Conservation (phyloP, 1,140 invertebrate genomes). For the Drosophila baimaii region DNA sequence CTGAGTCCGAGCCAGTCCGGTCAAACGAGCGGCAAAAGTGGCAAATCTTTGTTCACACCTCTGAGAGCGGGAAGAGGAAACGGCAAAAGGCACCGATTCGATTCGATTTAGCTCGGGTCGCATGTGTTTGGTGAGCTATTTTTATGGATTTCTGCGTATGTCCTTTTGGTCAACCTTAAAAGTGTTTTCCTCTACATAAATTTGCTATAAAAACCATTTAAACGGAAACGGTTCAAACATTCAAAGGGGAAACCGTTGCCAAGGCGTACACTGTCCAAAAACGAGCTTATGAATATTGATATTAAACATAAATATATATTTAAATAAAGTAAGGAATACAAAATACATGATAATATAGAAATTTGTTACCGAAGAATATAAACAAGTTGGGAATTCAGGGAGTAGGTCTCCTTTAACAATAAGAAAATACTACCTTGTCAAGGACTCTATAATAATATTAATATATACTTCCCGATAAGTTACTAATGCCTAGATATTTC, state of each 20-base stretch:
- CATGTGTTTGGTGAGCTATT: slow-evolving; percentile 72
- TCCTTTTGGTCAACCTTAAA: slow-evolving; percentile 74
- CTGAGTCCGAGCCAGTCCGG: slow-evolving; percentile 17
- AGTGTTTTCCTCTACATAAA: slow-evolving; percentile 83
- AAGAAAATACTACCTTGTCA: neutral
- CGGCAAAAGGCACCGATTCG: neutral
- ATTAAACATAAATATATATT: too few relatives aligned
- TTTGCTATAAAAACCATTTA: slow-evolving; percentile 83
- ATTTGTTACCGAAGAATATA: neutral
- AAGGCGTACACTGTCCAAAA: slow-evolving; percentile 44
- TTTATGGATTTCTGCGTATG: slow-evolving; percentile 81
- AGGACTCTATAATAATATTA: neutral
- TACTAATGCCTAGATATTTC: neutral
- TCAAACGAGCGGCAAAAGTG: slow-evolving; percentile 78
- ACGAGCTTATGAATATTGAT: neutral
- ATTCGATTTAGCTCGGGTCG: slow-evolving; percentile 34
- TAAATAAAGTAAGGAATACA: neutral
- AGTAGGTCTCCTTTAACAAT: too few relatives aligned
- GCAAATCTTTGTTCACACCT: slow-evolving; percentile 82
- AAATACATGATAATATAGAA: too few relatives aligned
- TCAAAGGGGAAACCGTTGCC: slow-evolving; percentile 67
- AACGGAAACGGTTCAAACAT: slow-evolving; percentile 80
- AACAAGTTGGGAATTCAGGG: too few relatives aligned
- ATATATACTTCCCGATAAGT: neutral
- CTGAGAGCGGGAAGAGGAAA: slow-evolving; percentile 1